A percentile compares a stretch with the other conserved stretches of the same genome.
These are phyloP conservation scores for Druon quercuslanigerum DNA, from an alignment of 1,140 invertebrate species.

Conservation along the genomic window DNA sequence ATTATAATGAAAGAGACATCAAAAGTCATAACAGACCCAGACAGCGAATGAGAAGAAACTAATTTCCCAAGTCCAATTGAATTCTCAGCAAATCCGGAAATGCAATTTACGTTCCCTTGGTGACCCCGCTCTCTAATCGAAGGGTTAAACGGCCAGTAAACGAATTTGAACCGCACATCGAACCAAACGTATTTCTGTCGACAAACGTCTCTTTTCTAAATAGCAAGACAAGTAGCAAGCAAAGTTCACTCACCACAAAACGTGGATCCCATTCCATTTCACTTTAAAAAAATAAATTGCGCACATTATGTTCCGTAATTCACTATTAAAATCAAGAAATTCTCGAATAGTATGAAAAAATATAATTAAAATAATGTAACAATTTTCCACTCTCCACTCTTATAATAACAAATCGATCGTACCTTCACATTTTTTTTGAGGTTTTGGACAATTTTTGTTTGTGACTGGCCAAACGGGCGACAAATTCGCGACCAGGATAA, in stretches of 20 bases:
- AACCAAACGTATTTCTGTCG: not conserved
- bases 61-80: conserved; percentile 17
- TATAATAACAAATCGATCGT: too few relatives aligned
- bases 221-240: not conserved
- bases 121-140: not conserved
- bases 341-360: too few relatives aligned
- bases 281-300: too few relatives aligned
- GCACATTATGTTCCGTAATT: too few relatives aligned
- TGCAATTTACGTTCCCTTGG: conserved; percentile 16
- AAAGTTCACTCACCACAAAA: conserved; percentile 7
- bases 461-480: not conserved
- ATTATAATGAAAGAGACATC: not conserved
- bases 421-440: not conserved
- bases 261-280: not conserved
- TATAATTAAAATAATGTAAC: too few relatives aligned
- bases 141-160: conserved; percentile 5
- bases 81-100: conserved; percentile 21
- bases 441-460: not conserved
- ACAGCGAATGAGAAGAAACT: conserved; percentile 4
- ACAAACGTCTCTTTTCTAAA: not conserved
- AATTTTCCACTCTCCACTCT: too few relatives aligned
- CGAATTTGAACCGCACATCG: conserved; percentile 5
- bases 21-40: conserved; percentile 8
- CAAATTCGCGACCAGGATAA: not conserved
- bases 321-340: too few relatives aligned